A percentile compares a stretch with the other conserved stretches of the same genome.
Conservation (phyloP, 2,797 vertebrate species). For the Microctenopoma stevenorrisi region DNA sequence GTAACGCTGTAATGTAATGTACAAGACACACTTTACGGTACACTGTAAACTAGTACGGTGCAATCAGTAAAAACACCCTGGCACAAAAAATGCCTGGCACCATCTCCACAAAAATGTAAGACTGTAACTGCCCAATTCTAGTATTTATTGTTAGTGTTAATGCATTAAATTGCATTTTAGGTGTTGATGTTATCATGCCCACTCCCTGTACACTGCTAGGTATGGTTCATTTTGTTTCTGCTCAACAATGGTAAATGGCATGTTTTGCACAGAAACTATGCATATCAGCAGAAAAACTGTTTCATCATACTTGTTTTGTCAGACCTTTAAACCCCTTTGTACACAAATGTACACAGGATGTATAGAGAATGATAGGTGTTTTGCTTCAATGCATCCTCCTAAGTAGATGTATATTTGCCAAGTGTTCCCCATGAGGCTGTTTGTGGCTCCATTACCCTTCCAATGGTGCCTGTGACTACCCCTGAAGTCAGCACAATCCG, state of each 20-base stretch:
- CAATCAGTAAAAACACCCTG: conserved; percentile 12
- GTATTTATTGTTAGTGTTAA: conserved; percentile 1
- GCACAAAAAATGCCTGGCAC: neutral
- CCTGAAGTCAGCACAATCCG: conserved; percentile 72
- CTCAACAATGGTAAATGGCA: conserved; percentile 4
- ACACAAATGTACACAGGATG: conserved; percentile 61
- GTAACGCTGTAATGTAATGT: conserved; percentile 13
- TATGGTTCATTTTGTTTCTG: conserved; percentile 24
- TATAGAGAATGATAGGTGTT: conserved; percentile 43
- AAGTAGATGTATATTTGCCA: conserved; percentile 73
- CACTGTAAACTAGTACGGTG: neutral
- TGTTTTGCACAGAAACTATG: conserved; percentile 20
- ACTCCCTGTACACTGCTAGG: neutral
- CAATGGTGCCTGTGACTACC: conserved; percentile 63
- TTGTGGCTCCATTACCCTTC: conserved; percentile 78
- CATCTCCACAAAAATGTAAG: conserved; percentile 8
- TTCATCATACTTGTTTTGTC: conserved; percentile 29
- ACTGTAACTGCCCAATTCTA: neutral
- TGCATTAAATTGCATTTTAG: conserved; percentile 19
- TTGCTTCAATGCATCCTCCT: conserved; percentile 60
- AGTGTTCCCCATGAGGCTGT: conserved; percentile 73
- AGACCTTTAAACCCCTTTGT: conserved; percentile 39
- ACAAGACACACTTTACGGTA: conserved; percentile 10
- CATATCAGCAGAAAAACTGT: neutral
- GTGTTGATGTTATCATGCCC: conserved; percentile 5